Conservation (phyloP, 2,113 vertebrate genomes). For the Micronycteris hirsuta region DNA sequence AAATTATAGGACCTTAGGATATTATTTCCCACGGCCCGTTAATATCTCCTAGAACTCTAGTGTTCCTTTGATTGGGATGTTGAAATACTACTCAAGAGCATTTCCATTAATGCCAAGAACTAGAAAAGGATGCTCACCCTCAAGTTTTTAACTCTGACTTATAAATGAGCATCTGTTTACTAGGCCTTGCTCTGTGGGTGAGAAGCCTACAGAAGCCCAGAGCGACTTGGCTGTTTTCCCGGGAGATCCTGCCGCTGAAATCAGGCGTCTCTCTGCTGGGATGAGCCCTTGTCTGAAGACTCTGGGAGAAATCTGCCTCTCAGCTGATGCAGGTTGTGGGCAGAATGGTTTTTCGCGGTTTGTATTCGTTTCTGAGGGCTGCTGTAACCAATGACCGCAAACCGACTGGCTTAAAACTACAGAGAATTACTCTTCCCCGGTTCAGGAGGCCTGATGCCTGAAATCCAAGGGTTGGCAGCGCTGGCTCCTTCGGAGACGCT, state of each 20-base stretch:
- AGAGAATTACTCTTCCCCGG: background rate
- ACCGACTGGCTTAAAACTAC: background rate
- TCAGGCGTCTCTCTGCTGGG: fast-evolving
- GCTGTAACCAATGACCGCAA: background rate
- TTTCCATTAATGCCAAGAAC: background rate
- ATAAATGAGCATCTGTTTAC: background rate
- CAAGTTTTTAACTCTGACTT: background rate
- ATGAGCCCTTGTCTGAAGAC: background rate
- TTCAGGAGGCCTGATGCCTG: background rate
- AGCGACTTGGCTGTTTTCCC: background rate
- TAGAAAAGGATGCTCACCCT: background rate
- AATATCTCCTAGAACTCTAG: background rate
- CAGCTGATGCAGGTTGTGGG: background rate
- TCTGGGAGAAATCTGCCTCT: too few relatives aligned
- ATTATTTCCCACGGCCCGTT: background rate
- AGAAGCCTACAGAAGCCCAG: background rate
- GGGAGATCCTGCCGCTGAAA: fast-evolving
- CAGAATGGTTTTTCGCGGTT: background rate
- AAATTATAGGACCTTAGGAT: background rate
- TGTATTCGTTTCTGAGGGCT: background rate
- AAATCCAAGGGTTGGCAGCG: background rate
- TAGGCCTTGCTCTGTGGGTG: background rate
- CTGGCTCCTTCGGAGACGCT: background rate
- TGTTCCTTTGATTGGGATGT: background rate
- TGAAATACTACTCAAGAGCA: background rate